These are phyloP conservation scores for Tenebrosternarchus preto DNA, from an alignment of 2,113 vertebrate genomes.

Conservation along the genomic window DNA sequence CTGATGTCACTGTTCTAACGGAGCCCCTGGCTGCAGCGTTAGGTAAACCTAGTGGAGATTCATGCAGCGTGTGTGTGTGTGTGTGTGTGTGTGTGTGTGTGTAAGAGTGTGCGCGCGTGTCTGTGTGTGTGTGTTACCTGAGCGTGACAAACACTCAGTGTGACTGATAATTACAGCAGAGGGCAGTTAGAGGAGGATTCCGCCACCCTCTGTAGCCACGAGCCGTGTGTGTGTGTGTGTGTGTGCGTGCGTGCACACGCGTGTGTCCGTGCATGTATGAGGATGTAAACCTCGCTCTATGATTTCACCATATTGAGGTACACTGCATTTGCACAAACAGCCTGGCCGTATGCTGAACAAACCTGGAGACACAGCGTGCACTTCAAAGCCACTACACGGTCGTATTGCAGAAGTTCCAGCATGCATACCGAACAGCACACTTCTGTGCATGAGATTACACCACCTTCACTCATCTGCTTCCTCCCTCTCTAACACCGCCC, in stretches of 20 bases:
- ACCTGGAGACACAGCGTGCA: conserved; percentile 1
- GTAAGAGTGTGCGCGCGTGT: conserved; percentile 36
- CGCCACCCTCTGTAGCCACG: background rate
- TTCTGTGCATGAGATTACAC: conserved; percentile 20
- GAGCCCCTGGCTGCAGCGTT: conserved; percentile 74
- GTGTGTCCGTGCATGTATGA: background rate
- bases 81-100: conserved; percentile 42
- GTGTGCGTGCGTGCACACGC: background rate
- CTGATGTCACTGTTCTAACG: conserved; percentile 75
- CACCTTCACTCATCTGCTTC: conserved; percentile 2
- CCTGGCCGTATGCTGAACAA: conserved; percentile 23
- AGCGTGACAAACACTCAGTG: conserved; percentile 23
- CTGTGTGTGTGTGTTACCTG: conserved; percentile 6
- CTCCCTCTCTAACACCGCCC: background rate
- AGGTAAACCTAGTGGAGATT: conserved; percentile 71
- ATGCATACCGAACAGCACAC: conserved; percentile 38
- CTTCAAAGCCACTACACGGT: conserved; percentile 27
- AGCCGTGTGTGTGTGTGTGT: background rate
- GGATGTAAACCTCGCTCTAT: background rate
- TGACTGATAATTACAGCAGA: conserved; percentile 50
- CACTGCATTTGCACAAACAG: background rate
- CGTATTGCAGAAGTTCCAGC: background rate
- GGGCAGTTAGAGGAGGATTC: conserved; percentile 40
- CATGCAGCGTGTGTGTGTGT: too few relatives aligned
- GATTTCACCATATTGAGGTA: background rate